A percentile compares a stretch with the other conserved stretches of the same genome.
phyloP scores from a whole-genome alignment of 1,140 invertebrate genomes.

The Ceratosolen fusciceps region DNA sequence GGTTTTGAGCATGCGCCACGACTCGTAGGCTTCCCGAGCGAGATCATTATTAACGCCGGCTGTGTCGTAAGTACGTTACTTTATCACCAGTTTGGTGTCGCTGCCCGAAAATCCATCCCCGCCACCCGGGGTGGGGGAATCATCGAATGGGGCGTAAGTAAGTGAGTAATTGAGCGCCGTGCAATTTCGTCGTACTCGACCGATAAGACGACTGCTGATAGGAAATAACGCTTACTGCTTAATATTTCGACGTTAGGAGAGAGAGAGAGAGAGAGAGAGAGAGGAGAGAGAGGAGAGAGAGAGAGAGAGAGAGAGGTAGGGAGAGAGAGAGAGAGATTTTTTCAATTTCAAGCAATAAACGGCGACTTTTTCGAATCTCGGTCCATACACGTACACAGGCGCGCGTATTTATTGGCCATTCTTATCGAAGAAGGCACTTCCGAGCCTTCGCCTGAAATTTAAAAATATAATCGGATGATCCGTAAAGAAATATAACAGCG shows the following conservation, averaged over 20 bases:
- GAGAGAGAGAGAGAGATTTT: too few relatives aligned
- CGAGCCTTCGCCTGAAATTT: background rate
- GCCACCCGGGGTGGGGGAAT: too few relatives aligned
- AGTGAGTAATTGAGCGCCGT: background rate
- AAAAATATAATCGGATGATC: background rate
- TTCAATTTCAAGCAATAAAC: background rate
- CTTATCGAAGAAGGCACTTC: slow-evolving; percentile 1
- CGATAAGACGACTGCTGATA: background rate
- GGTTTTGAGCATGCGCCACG: too few relatives aligned
- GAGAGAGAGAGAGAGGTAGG: too few relatives aligned
- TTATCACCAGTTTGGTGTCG: background rate
- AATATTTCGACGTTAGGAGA: background rate
- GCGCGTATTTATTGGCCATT: too few relatives aligned
- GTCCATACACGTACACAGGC: background rate
- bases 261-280: too few relatives aligned
- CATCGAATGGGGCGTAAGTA: background rate
- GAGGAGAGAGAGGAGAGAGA: too few relatives aligned
- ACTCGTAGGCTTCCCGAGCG: background rate
- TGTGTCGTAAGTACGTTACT: too few relatives aligned
- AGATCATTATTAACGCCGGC: background rate
- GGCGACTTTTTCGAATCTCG: background rate
- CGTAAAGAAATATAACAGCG: background rate
- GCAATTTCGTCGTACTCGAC: background rate
- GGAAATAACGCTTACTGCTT: background rate
- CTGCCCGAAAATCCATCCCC: background rate